These are phyloP conservation scores for Pyrocephalus nanus DNA, from an alignment of 2,797 vertebrate species.

Conservation along the genomic window DNA sequence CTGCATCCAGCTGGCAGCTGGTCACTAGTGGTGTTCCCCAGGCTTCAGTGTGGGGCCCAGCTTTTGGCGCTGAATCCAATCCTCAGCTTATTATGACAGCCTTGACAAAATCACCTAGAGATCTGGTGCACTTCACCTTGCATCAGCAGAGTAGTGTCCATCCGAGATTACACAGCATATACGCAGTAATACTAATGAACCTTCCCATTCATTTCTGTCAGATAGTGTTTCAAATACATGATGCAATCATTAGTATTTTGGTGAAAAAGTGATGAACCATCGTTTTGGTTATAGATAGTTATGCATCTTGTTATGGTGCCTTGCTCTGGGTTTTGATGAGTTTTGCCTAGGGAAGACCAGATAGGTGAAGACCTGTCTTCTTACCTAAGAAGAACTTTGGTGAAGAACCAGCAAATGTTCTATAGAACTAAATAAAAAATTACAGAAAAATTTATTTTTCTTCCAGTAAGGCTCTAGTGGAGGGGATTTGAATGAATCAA, in stretches of 20 bases:
- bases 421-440: background rate
- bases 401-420: background rate
- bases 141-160: background rate
- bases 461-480: background rate
- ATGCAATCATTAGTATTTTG: background rate
- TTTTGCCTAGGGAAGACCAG: background rate
- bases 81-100: background rate
- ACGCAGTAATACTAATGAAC: background rate
- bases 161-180: fast-evolving
- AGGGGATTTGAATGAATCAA: background rate
- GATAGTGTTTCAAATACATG: background rate
- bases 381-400: background rate
- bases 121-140: background rate
- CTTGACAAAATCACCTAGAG: background rate
- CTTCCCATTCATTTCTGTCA: background rate
- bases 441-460: background rate
- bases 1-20: too few relatives aligned
- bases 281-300: background rate
- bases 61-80: background rate
- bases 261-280: background rate
- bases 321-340: background rate
- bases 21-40: too few relatives aligned
- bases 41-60: too few relatives aligned
- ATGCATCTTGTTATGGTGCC: background rate
- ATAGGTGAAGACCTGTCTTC: background rate